phyloP scores from a whole-genome alignment of 2,888 invertebrate genomes.

The Drosophila anomalata region DNA sequence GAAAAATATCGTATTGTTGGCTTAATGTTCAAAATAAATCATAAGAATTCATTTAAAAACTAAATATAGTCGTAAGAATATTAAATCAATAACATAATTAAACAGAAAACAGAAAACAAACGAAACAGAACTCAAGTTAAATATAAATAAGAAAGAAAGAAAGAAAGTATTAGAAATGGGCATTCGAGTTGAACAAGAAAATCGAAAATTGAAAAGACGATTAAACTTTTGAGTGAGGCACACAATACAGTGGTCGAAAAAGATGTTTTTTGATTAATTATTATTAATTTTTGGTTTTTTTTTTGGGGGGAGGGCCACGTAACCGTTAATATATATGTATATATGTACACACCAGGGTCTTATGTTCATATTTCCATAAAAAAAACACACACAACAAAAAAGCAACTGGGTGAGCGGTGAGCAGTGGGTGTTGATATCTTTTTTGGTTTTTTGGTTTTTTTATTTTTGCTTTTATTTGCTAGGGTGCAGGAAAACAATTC shows the following conservation, averaged over 20 bases:
- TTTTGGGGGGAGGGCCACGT: neutral
- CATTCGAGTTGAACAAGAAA: conserved; percentile 33
- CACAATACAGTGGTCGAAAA: conserved; percentile 43
- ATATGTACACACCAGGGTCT: conserved; percentile 19
- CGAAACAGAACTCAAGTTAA: neutral
- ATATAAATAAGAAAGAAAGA: neutral
- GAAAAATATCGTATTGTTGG: conserved; percentile 79
- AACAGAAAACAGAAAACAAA: conserved; percentile 12
- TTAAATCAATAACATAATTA: conserved; percentile 4
- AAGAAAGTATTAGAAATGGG: conserved; percentile 18
- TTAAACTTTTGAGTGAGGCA: conserved; percentile 33
- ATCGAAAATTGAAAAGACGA: conserved; percentile 28
- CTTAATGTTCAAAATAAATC: conserved; percentile 74
- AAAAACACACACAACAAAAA: conserved; percentile 4
- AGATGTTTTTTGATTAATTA: conserved; percentile 7
- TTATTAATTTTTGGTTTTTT: neutral
- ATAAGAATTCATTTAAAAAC: conserved; percentile 45
- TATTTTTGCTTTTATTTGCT: conserved; percentile 6
- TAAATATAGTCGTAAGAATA: conserved; percentile 29
- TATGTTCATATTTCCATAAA: conserved; percentile 15
- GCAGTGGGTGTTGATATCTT: conserved; percentile 4
- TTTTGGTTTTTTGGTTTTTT: conserved; percentile 1
- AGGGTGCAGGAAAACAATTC: conserved; percentile 31
- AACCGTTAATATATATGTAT: conserved; percentile 33
- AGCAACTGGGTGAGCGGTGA: conserved; percentile 11